A percentile compares a stretch with the other conserved stretches of the same genome.
These are phyloP conservation scores for Opisthocomus hoazin DNA, from an alignment of 2,113 vertebrate species.

Conservation along the genomic window DNA sequence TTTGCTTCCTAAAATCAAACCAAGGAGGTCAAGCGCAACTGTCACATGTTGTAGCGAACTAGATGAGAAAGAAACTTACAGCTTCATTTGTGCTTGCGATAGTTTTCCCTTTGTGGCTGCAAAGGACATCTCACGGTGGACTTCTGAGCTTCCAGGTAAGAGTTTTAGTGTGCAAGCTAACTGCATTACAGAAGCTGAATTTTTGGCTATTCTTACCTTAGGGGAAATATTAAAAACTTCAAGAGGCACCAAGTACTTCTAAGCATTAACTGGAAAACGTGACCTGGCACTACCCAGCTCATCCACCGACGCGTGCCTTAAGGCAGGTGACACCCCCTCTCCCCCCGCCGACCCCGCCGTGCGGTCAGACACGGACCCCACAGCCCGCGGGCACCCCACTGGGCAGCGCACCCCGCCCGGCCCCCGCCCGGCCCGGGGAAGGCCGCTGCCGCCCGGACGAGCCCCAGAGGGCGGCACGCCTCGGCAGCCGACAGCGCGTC, in stretches of 20 bases:
- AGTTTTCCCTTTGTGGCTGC: neutral
- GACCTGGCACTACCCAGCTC: neutral
- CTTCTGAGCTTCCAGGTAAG: neutral
- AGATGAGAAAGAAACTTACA: neutral
- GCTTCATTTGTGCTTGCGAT: neutral
- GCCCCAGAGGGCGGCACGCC: too few species aligned
- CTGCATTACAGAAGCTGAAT: neutral
- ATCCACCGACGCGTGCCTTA: neutral
- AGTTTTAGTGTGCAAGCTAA: neutral
- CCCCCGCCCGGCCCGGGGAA: too few species aligned
- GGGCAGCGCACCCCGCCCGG: too few species aligned
- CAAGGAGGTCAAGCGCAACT: neutral
- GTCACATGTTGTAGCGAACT: neutral
- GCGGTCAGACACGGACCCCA: too few species aligned
- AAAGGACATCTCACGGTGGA: neutral
- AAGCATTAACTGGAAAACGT: neutral
- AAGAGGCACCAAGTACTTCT: neutral
- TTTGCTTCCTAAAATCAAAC: constrained; percentile 78
- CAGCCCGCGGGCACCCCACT: too few species aligned
- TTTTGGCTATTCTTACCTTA: neutral
- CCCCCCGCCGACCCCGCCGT: too few species aligned
- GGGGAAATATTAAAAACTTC: neutral
- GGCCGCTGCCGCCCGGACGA: neutral
- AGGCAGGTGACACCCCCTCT: too few species aligned
- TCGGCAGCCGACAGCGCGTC: too few species aligned